Conservation (phyloP, 2,888 invertebrate genomes). For the Caradrina kadenii region DNA sequence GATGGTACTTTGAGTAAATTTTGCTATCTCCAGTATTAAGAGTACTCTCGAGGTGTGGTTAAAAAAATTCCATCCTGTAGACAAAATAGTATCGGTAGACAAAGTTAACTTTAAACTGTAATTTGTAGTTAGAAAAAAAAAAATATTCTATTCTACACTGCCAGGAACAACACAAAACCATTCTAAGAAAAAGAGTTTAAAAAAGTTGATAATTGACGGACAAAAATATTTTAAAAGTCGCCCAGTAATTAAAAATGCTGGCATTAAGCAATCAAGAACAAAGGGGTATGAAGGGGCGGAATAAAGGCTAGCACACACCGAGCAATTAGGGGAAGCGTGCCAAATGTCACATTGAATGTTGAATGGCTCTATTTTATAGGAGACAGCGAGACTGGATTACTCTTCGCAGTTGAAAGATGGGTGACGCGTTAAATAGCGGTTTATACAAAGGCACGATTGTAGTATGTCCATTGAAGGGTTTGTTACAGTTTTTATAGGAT, state of each 20-base stretch:
- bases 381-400: slow-evolving; percentile 45
- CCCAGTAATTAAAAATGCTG: slow-evolving; percentile 69
- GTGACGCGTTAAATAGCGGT: not conserved
- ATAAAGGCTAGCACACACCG: slow-evolving; percentile 79
- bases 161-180: not conserved
- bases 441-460: too few relatives aligned
- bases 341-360: slow-evolving; percentile 78
- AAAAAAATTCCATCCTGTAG: too few relatives aligned
- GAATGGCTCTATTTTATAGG: slow-evolving; percentile 56
- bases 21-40: too few relatives aligned
- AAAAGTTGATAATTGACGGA: slow-evolving; percentile 64
- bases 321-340: slow-evolving; percentile 83
- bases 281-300: slow-evolving; percentile 64
- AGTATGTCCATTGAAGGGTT: too few relatives aligned
- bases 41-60: too few relatives aligned
- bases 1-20: too few relatives aligned
- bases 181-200: slow-evolving; percentile 40
- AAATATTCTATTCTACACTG: too few relatives aligned
- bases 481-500: too few relatives aligned
- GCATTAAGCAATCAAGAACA: slow-evolving; percentile 81
- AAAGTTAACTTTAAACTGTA: too few relatives aligned
- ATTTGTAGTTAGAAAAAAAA: too few relatives aligned
- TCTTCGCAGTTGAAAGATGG: slow-evolving; percentile 17
- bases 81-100: too few relatives aligned
- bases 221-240: slow-evolving; percentile 65